phyloP scores from a whole-genome alignment of 35 echinoderm and acorn worm genomes.

The Amphiura filiformis region DNA sequence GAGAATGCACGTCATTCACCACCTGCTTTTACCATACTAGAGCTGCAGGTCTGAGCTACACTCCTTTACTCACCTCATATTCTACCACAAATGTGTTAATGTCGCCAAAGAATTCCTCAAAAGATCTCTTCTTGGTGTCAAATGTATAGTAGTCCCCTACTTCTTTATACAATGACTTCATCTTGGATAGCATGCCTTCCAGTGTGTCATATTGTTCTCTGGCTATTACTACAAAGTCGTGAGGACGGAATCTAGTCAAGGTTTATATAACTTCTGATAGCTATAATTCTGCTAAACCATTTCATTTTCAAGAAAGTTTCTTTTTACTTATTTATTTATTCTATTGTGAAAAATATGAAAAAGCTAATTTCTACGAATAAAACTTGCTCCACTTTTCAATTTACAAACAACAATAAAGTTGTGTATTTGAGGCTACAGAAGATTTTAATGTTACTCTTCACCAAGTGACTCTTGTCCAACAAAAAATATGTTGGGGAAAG shows the following conservation, averaged over 20 bases:
- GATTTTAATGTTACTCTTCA: no score
- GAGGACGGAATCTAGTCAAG: neutral
- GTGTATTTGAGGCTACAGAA: no score
- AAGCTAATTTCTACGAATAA: no score
- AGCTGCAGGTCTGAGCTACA: no score
- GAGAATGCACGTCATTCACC: no score
- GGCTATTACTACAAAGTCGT: constrained; percentile 78
- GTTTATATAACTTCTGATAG: neutral
- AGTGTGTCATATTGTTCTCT: constrained; percentile 79
- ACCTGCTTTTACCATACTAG: no score
- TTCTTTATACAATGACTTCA: constrained; percentile 66
- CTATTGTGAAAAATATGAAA: no score
- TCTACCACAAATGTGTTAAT: constrained; percentile 77
- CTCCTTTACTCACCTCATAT: constrained; percentile 78
- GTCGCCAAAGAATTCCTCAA: constrained; percentile 95
- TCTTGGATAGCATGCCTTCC: constrained; percentile 80
- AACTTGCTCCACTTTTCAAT: no score
- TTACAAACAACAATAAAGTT: no score
- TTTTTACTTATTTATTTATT: no score
- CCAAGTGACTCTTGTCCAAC: no score
- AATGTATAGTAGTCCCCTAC: constrained; percentile 78
- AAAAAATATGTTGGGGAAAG: no score
- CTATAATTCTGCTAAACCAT: neutral
- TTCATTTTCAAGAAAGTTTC: neutral
- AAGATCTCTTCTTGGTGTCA: constrained; percentile 70